phyloP scores from a whole-genome alignment of 2,888 invertebrate genomes.

The Meiosimyza decipiens region DNA sequence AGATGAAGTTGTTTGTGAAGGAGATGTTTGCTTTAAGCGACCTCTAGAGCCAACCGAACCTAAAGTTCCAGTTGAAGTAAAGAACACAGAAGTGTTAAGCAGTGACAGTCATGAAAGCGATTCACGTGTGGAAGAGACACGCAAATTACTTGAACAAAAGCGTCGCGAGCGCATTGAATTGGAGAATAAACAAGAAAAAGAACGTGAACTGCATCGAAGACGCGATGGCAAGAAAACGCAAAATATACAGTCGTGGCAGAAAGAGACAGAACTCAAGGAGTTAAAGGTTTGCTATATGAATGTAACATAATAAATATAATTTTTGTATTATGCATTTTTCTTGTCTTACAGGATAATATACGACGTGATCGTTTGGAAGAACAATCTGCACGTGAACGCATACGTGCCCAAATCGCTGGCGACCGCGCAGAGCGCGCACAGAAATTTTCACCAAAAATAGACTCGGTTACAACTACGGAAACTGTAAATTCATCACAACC shows the following conservation, averaged over 20 bases:
- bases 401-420: slow-evolving; percentile 85
- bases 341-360: slow-evolving; percentile 58
- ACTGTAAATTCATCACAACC: slow-evolving; percentile 44
- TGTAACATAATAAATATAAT: neutral
- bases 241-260: slow-evolving; percentile 77
- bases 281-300: slow-evolving; percentile 68
- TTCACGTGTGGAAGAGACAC: slow-evolving; percentile 44
- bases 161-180: slow-evolving; percentile 65
- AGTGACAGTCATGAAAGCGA: slow-evolving; percentile 31
- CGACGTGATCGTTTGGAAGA: slow-evolving; percentile 82
- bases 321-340: neutral
- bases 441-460: slow-evolving; percentile 55
- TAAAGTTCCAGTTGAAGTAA: slow-evolving; percentile 4
- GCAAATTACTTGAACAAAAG: slow-evolving; percentile 57
- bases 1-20: slow-evolving; percentile 68
- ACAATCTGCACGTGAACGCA: slow-evolving; percentile 78
- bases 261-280: slow-evolving; percentile 78
- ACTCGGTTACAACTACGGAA: slow-evolving; percentile 38
- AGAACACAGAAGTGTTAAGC: slow-evolving; percentile 14
- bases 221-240: slow-evolving; percentile 79
- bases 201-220: slow-evolving; percentile 78
- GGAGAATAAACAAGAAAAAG: slow-evolving; percentile 65
- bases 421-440: slow-evolving; percentile 80
- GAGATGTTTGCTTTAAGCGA: slow-evolving; percentile 68
- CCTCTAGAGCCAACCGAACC: neutral